phyloP scores from a whole-genome alignment of 2,113 vertebrate genomes.

The Phrynocephalus versicolor region DNA sequence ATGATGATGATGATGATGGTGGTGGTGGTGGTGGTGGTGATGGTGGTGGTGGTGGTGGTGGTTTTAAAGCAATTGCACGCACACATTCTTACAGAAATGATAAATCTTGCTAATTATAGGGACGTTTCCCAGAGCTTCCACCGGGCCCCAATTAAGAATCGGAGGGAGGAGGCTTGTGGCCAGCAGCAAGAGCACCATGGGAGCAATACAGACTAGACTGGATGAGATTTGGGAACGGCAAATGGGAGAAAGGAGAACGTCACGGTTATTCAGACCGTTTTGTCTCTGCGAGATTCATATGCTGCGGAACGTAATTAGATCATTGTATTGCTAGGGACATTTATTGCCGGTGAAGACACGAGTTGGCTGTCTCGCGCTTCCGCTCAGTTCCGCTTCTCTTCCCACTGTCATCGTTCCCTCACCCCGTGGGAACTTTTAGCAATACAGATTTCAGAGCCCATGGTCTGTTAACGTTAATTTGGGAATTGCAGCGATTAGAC shows the following conservation, averaged over 20 bases:
- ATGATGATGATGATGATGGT: too few relatives aligned
- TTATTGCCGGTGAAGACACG: constrained; percentile 11
- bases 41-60: too few relatives aligned
- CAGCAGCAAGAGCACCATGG: background rate
- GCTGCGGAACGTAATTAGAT: constrained; percentile 4
- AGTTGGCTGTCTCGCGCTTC: constrained; percentile 2
- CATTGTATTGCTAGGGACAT: constrained; percentile 12
- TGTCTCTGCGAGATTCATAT: constrained; percentile 3
- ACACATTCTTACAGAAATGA: background rate
- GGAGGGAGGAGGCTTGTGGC: background rate
- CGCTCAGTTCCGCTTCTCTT: background rate
- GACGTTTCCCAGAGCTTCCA: background rate
- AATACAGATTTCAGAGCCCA: background rate
- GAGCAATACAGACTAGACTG: background rate
- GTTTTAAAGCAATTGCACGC: background rate
- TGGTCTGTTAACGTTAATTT: constrained; percentile 13
- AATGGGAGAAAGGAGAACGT: background rate
- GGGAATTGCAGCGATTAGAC: constrained; percentile 3
- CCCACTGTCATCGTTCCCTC: background rate
- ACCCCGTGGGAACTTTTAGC: constrained; percentile 22
- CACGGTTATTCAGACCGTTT: background rate
- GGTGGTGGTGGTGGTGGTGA: too few relatives aligned
- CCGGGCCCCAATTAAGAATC: background rate
- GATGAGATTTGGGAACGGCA: background rate
- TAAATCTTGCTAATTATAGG: background rate